Conservation (phyloP, 2,797 vertebrate species). For the Eurystomus glaucurus region DNA sequence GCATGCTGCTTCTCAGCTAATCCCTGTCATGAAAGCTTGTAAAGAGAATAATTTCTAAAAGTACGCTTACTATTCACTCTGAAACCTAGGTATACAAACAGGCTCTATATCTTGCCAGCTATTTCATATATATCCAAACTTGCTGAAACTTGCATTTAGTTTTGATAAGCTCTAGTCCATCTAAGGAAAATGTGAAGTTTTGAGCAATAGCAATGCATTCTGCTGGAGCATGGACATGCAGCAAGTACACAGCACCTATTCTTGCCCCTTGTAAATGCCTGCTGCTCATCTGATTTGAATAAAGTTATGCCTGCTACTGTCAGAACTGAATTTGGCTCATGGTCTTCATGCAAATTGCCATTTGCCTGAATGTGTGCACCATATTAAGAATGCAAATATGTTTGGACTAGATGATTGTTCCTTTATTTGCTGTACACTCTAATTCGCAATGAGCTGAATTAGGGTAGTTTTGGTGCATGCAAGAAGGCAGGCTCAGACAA, state of each 20-base stretch:
- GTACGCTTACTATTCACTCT: neutral
- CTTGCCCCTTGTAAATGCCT: slow-evolving; percentile 14
- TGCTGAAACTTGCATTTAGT: neutral
- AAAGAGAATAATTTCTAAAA: neutral
- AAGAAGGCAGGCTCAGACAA: slow-evolving; percentile 43
- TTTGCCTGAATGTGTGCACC: slow-evolving; percentile 71
- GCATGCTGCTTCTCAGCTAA: slow-evolving; percentile 17
- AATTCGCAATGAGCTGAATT: slow-evolving; percentile 69
- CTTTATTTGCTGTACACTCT: slow-evolving; percentile 61
- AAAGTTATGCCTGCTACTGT: slow-evolving; percentile 70
- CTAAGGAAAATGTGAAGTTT: neutral
- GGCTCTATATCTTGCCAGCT: neutral
- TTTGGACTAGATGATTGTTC: slow-evolving; percentile 72
- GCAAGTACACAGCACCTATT: slow-evolving; percentile 17
- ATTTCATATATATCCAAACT: neutral
- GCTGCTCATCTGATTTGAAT: slow-evolving; percentile 57
- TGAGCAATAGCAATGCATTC: neutral
- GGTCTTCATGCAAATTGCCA: slow-evolving; percentile 66
- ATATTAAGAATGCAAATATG: slow-evolving; percentile 78
- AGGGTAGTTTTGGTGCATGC: slow-evolving; percentile 17
- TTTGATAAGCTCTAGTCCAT: neutral
- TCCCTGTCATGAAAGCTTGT: neutral
- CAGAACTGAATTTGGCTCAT: slow-evolving; percentile 70
- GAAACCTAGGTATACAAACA: neutral
- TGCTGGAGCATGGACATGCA: neutral